Percentiles rank a stretch among this genome's conserved stretches.
Conservation (phyloP, 2,113 vertebrate species). For the Petrocephalus zakoni region DNA sequence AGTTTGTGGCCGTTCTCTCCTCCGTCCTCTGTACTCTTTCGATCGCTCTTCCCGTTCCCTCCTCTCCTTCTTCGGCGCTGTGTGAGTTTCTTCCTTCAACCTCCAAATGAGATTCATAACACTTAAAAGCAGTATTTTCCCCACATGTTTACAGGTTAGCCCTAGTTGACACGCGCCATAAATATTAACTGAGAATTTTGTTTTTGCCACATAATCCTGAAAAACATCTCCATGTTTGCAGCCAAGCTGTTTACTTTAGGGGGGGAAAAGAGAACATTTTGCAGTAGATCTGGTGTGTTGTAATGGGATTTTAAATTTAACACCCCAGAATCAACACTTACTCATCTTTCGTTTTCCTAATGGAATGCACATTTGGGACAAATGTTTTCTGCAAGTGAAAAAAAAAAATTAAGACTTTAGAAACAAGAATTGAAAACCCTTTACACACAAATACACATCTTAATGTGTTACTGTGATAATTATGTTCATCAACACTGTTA, state of each 20-base stretch:
- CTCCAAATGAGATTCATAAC: conserved; percentile 28
- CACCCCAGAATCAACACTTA: conserved; percentile 40
- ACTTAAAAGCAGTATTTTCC: not conserved
- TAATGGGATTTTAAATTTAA: not conserved
- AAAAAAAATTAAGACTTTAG: not conserved
- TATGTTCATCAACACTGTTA: not conserved
- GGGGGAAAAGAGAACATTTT: not conserved
- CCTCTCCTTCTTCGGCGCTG: conserved; percentile 49
- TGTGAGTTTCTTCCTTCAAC: conserved; percentile 42
- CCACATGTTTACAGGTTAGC: not conserved
- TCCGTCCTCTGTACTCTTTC: conserved; percentile 48
- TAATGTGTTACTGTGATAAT: not conserved
- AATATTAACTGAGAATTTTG: not conserved
- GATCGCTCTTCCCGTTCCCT: conserved; percentile 49
- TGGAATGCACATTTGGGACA: conserved; percentile 61
- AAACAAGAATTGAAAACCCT: not conserved
- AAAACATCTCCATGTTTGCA: not conserved
- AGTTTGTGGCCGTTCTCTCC: conserved; percentile 55
- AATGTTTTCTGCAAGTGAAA: conserved; percentile 54
- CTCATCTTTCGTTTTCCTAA: conserved; percentile 65
- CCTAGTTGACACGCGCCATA: not conserved
- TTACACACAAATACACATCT: not conserved
- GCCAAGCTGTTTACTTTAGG: not conserved
- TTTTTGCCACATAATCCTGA: not conserved
- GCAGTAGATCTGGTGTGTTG: not conserved